A percentile compares a stretch with the other conserved stretches of the same genome.
These are phyloP conservation scores for Botia almorhae DNA, from an alignment of 2,797 vertebrate species.

Conservation along the genomic window DNA sequence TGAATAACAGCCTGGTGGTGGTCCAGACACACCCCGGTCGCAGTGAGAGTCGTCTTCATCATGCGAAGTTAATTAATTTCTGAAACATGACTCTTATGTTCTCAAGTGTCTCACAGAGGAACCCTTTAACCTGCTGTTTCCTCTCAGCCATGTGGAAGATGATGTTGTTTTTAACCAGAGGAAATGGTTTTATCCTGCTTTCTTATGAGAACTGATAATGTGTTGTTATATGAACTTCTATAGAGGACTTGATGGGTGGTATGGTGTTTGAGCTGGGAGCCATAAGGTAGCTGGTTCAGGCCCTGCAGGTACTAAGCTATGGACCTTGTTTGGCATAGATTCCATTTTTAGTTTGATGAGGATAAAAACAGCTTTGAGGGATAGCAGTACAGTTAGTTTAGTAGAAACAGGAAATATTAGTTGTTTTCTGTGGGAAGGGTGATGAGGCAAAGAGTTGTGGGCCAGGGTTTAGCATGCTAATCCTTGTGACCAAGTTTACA, in stretches of 20 bases:
- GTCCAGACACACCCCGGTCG: conserved; percentile 26
- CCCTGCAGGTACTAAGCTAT: background rate
- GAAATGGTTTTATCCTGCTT: background rate
- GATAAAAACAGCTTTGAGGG: too few relatives aligned
- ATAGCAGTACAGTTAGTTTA: too few relatives aligned
- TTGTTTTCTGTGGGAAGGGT: too few relatives aligned
- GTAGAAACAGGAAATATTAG: too few relatives aligned
- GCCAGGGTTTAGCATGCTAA: too few relatives aligned
- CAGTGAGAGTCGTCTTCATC: conserved; percentile 35
- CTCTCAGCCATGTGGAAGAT: background rate
- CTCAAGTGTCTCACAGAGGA: conserved; percentile 15
- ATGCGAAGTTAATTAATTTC: conserved; percentile 58
- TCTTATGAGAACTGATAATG: background rate
- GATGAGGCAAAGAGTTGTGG: too few relatives aligned
- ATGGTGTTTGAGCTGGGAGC: background rate
- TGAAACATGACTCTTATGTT: conserved; percentile 41
- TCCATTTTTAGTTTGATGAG: too few relatives aligned
- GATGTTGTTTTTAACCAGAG: conserved; percentile 13
- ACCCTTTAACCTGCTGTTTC: conserved; percentile 33
- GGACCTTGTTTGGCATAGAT: too few relatives aligned
- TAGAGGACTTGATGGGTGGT: background rate
- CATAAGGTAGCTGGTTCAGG: too few relatives aligned
- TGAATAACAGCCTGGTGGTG: conserved; percentile 24
- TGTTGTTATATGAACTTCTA: background rate
- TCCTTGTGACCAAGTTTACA: too few relatives aligned